These are phyloP conservation scores for Drosophila borborema DNA, from an alignment of 2,888 invertebrate genomes.

Conservation along the genomic window DNA sequence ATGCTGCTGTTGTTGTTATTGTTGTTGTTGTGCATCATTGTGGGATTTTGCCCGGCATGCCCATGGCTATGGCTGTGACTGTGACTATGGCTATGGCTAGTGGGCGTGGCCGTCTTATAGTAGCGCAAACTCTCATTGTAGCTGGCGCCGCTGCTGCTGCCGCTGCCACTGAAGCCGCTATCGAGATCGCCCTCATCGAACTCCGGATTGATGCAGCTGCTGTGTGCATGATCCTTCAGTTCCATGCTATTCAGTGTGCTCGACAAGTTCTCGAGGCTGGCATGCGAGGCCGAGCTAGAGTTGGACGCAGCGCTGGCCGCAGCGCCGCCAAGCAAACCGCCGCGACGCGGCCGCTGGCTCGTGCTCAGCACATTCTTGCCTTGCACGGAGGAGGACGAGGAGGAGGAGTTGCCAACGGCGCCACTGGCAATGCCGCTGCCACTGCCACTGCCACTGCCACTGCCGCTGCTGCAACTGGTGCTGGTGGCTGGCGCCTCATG, in stretches of 20 bases:
- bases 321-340: conserved; percentile 80
- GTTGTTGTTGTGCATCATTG: conserved; percentile 28
- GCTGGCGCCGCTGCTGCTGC: conserved; percentile 93
- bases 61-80: conserved; percentile 39
- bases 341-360: conserved; percentile 73
- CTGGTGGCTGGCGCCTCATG: conserved; percentile 84
- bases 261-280: conserved; percentile 84
- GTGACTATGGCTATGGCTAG: conserved; percentile 61
- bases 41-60: conserved; percentile 31
- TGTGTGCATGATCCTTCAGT: conserved; percentile 83
- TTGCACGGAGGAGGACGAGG: conserved; percentile 36
- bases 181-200: conserved; percentile 88
- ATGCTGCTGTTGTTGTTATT: conserved; percentile 42
- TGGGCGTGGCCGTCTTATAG: conserved; percentile 83
- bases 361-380: conserved; percentile 41
- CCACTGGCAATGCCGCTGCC: conserved; percentile 21
- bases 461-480: conserved; percentile 36
- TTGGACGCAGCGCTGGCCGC: conserved; percentile 73
- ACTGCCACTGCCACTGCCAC: conserved; percentile 12
- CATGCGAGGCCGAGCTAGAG: conserved; percentile 80
- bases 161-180: conserved; percentile 89
- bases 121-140: conserved; percentile 90
- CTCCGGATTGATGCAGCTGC: conserved; percentile 84
- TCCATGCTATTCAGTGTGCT: conserved; percentile 84
- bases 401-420: conserved; percentile 24